Percentiles rank a stretch among this genome's conserved stretches.
phyloP scores from a whole-genome alignment of 2,888 invertebrate genomes.

The Meganola albula region DNA sequence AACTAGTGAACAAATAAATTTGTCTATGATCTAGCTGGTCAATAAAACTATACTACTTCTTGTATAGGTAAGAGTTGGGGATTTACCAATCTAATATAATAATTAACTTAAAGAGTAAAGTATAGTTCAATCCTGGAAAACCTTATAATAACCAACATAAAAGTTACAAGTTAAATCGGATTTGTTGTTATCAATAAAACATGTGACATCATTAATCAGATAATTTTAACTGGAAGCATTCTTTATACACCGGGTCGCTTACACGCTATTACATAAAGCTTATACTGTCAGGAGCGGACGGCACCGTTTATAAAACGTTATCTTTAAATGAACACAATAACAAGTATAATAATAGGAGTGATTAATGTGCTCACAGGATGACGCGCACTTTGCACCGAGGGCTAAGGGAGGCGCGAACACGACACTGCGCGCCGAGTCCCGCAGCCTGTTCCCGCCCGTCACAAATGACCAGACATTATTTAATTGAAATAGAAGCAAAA shows the following conservation, averaged over 20 bases:
- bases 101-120: too few species aligned
- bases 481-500: constrained; percentile 75
- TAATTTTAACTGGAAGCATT: constrained; percentile 45
- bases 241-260: constrained; percentile 55
- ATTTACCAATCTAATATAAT: too few species aligned
- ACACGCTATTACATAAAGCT: constrained; percentile 73
- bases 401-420: constrained; percentile 61
- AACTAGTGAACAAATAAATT: too few species aligned
- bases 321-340: constrained; percentile 76
- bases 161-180: constrained; percentile 41
- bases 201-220: constrained; percentile 57
- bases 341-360: constrained; percentile 74
- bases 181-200: constrained; percentile 39
- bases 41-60: too few species aligned
- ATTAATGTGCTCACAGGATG: constrained; percentile 75
- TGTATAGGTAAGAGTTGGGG: too few species aligned
- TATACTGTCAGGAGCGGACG: constrained; percentile 70
- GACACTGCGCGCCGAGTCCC: constrained; percentile 40
- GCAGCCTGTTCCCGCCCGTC: too few species aligned
- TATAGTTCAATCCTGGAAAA: too few species aligned
- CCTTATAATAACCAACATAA: too few species aligned
- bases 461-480: constrained; percentile 78
- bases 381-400: constrained; percentile 66
- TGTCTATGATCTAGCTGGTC: too few species aligned
- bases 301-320: constrained; percentile 76